These are phyloP conservation scores for Gyrodactylus bullatarudis DNA, from an alignment of 1,140 invertebrate genomes.

Conservation along the genomic window DNA sequence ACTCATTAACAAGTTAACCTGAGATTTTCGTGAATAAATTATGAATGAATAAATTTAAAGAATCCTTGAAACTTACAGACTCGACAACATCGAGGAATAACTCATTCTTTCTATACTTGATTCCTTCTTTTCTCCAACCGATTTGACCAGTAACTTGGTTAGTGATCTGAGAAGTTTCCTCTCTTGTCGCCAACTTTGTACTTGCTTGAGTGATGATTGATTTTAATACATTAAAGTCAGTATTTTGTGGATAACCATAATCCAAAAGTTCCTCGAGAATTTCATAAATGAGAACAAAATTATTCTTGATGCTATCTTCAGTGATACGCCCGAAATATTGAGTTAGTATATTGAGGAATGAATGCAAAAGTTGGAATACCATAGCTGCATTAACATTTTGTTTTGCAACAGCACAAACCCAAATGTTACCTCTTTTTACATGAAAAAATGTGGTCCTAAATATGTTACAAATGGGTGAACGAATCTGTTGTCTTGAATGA, in stretches of 20 bases:
- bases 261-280: conserved; percentile 59
- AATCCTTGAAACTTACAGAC: conserved; percentile 59
- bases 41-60: background rate
- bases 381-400: conserved; percentile 99
- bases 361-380: conserved; percentile 97
- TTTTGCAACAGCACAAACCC: conserved; percentile 90
- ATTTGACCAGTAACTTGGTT: conserved; percentile 63
- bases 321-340: conserved; percentile 97
- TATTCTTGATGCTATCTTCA: conserved; percentile 98
- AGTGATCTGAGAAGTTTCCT: conserved; percentile 95
- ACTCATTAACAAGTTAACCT: conserved; percentile 21
- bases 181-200: conserved; percentile 86
- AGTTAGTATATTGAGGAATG: conserved; percentile 92
- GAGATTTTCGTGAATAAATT: conserved; percentile 24
- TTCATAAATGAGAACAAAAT: conserved; percentile 97
- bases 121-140: conserved; percentile 93
- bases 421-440: conserved; percentile 80
- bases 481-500: conserved; percentile 84
- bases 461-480: conserved; percentile 93
- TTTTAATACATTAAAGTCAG: conserved; percentile 87
- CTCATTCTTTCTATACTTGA: conserved; percentile 92
- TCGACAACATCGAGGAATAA: conserved; percentile 93
- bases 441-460: conserved; percentile 95
- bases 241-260: conserved; percentile 98
- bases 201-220: conserved; percentile 98